A percentile compares a stretch with the other conserved stretches of the same genome.
Evolutionary conservation across 37 sponge, comb jelly and placozoan genomes (phyloP).

Genomic region (Diacarnus erythraeanus): DNA sequence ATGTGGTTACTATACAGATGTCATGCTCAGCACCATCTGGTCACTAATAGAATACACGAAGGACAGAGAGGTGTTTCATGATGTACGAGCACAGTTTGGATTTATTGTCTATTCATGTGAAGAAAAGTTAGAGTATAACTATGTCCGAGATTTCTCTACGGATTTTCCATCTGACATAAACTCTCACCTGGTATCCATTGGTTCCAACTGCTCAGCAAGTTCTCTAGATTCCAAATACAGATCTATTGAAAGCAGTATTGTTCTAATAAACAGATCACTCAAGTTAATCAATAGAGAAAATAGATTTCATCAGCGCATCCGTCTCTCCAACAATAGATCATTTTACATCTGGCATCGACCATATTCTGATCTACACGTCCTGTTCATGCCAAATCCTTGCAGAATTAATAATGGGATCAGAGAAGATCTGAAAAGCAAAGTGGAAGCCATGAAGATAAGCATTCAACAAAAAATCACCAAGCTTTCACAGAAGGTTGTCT

Average conservation of each 20-base stretch:
- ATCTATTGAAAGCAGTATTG: not conserved
- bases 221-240: not conserved
- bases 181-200: not conserved
- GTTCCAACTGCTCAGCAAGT: not conserved
- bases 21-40: not conserved
- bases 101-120: not conserved
- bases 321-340: not conserved
- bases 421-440: not conserved
- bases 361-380: slow-evolving; percentile 22
- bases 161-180: not conserved
- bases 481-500: not conserved
- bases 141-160: not conserved
- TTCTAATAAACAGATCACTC: not conserved
- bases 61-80: not conserved
- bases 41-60: not conserved
- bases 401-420: not conserved
- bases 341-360: not conserved
- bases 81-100: not conserved
- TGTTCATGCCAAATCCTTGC: not conserved
- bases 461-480: slow-evolving; percentile 8
- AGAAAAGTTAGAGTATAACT: not conserved
- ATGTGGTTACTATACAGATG: not conserved
- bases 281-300: not conserved
- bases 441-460: not conserved
- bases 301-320: not conserved